Evolutionary conservation across 2,113 vertebrate species (phyloP), one percentile per base, ranked within the genome.

Genomic region (Carlito syrichta): DNA sequence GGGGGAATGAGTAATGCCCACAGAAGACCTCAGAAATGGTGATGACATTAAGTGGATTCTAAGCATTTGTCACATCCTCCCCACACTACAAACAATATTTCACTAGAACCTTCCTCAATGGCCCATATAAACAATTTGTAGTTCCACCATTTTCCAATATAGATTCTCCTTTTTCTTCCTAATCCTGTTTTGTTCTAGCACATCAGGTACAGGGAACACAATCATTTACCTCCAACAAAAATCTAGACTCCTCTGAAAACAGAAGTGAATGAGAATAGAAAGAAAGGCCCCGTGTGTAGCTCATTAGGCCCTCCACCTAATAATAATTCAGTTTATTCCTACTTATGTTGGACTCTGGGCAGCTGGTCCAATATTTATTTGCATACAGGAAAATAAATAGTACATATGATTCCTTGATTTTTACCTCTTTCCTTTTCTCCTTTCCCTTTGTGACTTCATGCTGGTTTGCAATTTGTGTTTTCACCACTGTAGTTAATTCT

Each of bases 391-490:
- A 96, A 96, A 86, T 43, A 66, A 92, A 86, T 40, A 58, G 54
- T 38, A 54, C 45, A 11, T 74, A 14, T 1, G 86, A 95, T 92
- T 79, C 56, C 48, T 74, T 2, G n/a, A 89, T 66, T 93, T 93
- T 93, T 52, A 73, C 92, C 32, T 77, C 81, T 87, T 95, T 54
- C 62, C 48, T 86, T 81, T 77, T 52, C 48, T 94, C 87, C n/a
- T 88, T 78, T 95, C 52, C 89, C 79, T 97, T 94, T 95, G 96
- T 95, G 96, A 97, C 94, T 98, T 96, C 93, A 92, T 78, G 97
- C 97, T 98, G 97, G 86, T 97, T 97, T 98, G 95, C 91, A 97
- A 97, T 97, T 98, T 98, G 95, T 93, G 95, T 87, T 96, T 97
- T 76, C 86, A 97, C 89, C 94, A 85, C 97, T 96, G 95, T 93